A percentile compares a stretch with the other conserved stretches of the same genome.
Conservation (phyloP, 2,113 vertebrate species). For the Apteryx owenii region DNA sequence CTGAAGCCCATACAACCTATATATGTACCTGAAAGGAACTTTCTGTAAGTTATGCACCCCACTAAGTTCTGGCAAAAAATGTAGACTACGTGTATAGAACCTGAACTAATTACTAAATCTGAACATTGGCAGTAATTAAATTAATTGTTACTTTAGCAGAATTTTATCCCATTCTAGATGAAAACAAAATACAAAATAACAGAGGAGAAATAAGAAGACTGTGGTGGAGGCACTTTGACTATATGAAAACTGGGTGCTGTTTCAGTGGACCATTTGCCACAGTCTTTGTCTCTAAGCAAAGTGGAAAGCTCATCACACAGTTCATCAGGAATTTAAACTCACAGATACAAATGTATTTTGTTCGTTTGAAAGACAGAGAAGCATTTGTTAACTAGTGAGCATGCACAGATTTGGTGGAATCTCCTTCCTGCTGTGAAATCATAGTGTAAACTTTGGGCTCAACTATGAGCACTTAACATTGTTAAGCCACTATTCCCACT, state of each 20-base stretch:
- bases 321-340: slow-evolving; percentile 23
- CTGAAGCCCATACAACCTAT: not conserved
- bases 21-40: not conserved
- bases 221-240: not conserved
- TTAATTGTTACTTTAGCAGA: not conserved
- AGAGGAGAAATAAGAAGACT: not conserved
- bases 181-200: not conserved
- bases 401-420: not conserved
- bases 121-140: slow-evolving; percentile 1
- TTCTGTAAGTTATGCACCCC: not conserved
- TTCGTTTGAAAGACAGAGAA: slow-evolving; percentile 47
- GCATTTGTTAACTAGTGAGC: not conserved
- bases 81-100: not conserved
- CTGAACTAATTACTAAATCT: not conserved
- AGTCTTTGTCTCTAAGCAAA: slow-evolving; percentile 4
- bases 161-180: not conserved
- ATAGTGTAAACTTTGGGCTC: slow-evolving; percentile 27
- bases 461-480: not conserved
- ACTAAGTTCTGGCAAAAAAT: slow-evolving; percentile 9
- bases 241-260: not conserved
- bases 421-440: slow-evolving; percentile 40
- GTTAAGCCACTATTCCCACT: slow-evolving; percentile 43
- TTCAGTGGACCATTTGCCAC: slow-evolving; percentile 21
- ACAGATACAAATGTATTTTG: not conserved
- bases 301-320: slow-evolving; percentile 17